Evolutionary conservation across 1,140 invertebrate species (phyloP).

Genomic region (Anastrepha ludens): DNA sequence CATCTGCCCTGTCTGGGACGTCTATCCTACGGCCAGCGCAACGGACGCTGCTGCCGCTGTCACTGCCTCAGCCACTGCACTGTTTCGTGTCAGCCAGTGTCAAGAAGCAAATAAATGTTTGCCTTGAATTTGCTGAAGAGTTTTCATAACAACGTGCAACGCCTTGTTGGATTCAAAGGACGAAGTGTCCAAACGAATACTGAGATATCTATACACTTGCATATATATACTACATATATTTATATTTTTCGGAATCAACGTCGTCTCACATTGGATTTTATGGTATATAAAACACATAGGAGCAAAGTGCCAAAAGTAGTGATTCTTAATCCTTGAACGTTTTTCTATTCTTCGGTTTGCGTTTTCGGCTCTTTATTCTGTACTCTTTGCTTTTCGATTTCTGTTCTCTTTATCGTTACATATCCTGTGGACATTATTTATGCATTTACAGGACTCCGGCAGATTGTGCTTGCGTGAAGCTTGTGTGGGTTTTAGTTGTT

Average conservation of each 20-base stretch:
- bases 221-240: not conserved
- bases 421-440: constrained; percentile 10
- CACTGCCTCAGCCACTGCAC: not conserved
- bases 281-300: not conserved
- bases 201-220: not conserved
- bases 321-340: not conserved
- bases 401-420: not conserved
- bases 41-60: not conserved
- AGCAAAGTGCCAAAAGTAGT: not conserved
- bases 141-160: constrained; percentile 19
- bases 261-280: not conserved
- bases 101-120: constrained; percentile 43
- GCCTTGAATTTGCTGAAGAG: constrained; percentile 44
- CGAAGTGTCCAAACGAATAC: not conserved
- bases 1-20: not conserved
- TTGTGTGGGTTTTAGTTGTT: not conserved
- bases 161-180: not conserved
- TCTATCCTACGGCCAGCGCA: not conserved
- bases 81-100: not conserved
- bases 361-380: constrained; percentile 4
- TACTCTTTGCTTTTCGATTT: not conserved
- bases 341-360: not conserved
- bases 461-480: not conserved
- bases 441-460: constrained; percentile 3
- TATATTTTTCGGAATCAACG: not conserved